Conservation (phyloP, 2,888 invertebrate genomes). For the Eurois occulta region DNA sequence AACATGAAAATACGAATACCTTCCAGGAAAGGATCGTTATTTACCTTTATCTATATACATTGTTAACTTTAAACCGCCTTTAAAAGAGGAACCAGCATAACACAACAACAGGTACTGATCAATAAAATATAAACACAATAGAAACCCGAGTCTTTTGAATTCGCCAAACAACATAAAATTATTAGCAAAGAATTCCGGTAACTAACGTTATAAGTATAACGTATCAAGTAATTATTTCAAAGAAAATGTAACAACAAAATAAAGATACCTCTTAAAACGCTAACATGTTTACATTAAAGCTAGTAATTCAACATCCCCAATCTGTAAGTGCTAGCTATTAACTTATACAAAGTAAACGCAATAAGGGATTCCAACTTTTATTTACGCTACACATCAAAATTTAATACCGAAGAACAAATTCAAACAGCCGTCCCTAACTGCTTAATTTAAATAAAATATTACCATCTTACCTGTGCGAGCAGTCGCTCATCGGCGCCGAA, state of each 20-base stretch:
- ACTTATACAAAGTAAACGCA: conserved; percentile 59
- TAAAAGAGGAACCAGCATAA: not conserved
- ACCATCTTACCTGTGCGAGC: conserved; percentile 77
- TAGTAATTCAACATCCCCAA: conserved; percentile 40
- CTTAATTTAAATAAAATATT: conserved; percentile 85
- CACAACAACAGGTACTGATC: conserved; percentile 12
- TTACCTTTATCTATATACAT: not conserved
- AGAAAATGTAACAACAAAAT: conserved; percentile 22
- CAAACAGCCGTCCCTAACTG: conserved; percentile 74
- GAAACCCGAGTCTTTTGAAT: conserved; percentile 10
- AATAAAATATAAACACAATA: conserved; percentile 1
- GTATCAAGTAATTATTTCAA: conserved; percentile 8
- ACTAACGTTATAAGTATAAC: conserved; percentile 12
- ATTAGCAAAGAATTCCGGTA: conserved; percentile 1
- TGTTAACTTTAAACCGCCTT: not conserved
- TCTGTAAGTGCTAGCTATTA: conserved; percentile 51
- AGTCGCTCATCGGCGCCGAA: conserved; percentile 78
- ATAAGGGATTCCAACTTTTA: conserved; percentile 59
- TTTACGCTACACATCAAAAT: conserved; percentile 69
- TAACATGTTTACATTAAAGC: conserved; percentile 33
- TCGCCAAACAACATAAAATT: not conserved
- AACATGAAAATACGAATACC: not conserved
- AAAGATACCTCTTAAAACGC: conserved; percentile 17
- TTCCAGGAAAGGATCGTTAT: not conserved
- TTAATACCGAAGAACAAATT: conserved; percentile 77